These are phyloP conservation scores for Cyrtodaria siliqua DNA, from an alignment of 2,888 invertebrate species.

Conservation along the genomic window DNA sequence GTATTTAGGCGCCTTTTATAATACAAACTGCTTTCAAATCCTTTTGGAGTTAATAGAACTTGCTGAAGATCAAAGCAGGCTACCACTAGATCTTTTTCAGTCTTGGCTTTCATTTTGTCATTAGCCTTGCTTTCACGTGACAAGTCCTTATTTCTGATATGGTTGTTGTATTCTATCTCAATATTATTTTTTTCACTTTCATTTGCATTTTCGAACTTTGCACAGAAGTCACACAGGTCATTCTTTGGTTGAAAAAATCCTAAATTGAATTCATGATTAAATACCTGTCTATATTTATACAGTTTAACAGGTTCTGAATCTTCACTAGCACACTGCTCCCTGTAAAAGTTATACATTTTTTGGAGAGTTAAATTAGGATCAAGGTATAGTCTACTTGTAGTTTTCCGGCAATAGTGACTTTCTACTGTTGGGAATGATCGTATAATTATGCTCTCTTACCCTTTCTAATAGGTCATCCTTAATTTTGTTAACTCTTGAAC, in stretches of 20 bases:
- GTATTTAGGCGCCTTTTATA: conserved; percentile 27
- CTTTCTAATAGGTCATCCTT: too few relatives aligned
- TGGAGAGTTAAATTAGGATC: conserved; percentile 15
- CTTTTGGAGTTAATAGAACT: conserved; percentile 2
- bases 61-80: conserved; percentile 18
- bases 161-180: conserved; percentile 9
- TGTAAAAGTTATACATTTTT: conserved; percentile 38
- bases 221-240: conserved; percentile 41
- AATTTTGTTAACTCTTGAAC: too few relatives aligned
- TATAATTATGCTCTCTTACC: too few relatives aligned
- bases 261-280: conserved; percentile 39
- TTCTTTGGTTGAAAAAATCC: conserved; percentile 33
- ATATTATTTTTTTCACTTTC: conserved; percentile 10
- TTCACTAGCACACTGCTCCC: background rate
- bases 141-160: conserved; percentile 32
- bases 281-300: conserved; percentile 23
- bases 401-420: conserved; percentile 50
- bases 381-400: conserved; percentile 20
- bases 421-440: conserved; percentile 39
- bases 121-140: conserved; percentile 23
- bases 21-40: conserved; percentile 24
- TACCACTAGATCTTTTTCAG: conserved; percentile 1
- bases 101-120: conserved; percentile 17
- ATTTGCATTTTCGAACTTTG: conserved; percentile 9
- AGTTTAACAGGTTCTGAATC: background rate